Percentiles rank a stretch among this genome's conserved stretches.
These are phyloP conservation scores for Philopotamus ludificatus DNA, from an alignment of 1,140 invertebrate species.

Conservation along the genomic window DNA sequence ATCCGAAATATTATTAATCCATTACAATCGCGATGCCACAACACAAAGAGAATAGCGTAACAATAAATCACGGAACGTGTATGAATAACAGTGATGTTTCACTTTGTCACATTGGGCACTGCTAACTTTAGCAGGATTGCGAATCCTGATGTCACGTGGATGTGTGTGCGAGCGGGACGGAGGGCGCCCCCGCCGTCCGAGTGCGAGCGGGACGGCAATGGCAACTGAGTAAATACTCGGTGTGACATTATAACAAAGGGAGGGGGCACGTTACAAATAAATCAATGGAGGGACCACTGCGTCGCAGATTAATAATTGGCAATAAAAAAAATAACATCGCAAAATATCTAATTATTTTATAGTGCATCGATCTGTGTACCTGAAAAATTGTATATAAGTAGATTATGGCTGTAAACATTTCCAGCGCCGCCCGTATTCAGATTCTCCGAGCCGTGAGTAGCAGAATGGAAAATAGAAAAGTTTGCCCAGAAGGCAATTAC, in stretches of 20 bases:
- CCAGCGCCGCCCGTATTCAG: constrained; percentile 16
- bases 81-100: constrained; percentile 21
- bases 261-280: constrained; percentile 17
- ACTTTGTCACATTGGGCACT: constrained; percentile 17
- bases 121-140: constrained; percentile 14
- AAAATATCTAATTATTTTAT: too few relatives aligned
- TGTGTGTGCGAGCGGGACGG: neutral
- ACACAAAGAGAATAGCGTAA: constrained; percentile 4
- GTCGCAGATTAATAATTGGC: too few relatives aligned
- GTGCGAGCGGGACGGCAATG: neutral
- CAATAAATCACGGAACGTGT: constrained; percentile 2
- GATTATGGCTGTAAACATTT: too few relatives aligned
- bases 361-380: too few relatives aligned
- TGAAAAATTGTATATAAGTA: too few relatives aligned
- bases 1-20: too few relatives aligned
- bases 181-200: neutral
- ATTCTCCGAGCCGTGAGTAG: constrained; percentile 8
- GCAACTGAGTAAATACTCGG: constrained; percentile 19
- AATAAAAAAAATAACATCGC: too few relatives aligned
- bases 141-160: neutral
- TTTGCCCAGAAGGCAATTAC: constrained; percentile 12
- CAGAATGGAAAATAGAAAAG: constrained; percentile 10
- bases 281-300: constrained; percentile 26
- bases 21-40: neutral
- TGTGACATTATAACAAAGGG: constrained; percentile 32